Conservation (phyloP, 2,113 vertebrate genomes). For the Rhombomys opimus region DNA sequence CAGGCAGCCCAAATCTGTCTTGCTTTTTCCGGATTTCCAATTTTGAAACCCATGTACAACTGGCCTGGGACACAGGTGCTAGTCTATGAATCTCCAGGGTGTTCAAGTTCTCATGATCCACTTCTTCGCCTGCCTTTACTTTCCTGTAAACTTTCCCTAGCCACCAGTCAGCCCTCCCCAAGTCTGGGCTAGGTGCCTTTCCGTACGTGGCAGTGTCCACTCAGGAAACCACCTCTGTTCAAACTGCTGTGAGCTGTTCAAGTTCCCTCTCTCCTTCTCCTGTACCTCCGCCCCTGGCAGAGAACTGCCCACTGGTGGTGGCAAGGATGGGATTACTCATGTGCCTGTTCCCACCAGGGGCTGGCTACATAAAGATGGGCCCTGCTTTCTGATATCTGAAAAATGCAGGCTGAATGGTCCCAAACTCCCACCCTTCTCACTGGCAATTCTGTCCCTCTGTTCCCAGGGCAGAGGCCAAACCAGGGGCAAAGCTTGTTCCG, state of each 20-base stretch:
- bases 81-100: neutral
- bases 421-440: neutral
- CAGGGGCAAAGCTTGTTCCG: neutral
- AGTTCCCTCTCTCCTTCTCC: neutral
- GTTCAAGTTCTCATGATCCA: neutral
- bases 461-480: conserved; percentile 44
- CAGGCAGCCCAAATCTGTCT: neutral
- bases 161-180: too few relatives aligned
- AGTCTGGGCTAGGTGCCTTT: neutral
- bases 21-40: neutral
- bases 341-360: neutral
- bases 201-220: neutral
- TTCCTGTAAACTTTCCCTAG: neutral
- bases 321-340: neutral
- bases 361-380: neutral
- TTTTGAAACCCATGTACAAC: neutral
- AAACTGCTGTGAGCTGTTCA: neutral
- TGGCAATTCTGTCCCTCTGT: neutral
- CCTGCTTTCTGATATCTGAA: neutral
- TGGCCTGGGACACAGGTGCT: neutral
- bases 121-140: neutral
- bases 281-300: neutral
- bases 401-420: neutral
- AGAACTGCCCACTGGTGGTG: neutral
- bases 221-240: neutral